Evolutionary conservation across 1,140 invertebrate species (phyloP).

Genomic region (Drosophila bipectinata): DNA sequence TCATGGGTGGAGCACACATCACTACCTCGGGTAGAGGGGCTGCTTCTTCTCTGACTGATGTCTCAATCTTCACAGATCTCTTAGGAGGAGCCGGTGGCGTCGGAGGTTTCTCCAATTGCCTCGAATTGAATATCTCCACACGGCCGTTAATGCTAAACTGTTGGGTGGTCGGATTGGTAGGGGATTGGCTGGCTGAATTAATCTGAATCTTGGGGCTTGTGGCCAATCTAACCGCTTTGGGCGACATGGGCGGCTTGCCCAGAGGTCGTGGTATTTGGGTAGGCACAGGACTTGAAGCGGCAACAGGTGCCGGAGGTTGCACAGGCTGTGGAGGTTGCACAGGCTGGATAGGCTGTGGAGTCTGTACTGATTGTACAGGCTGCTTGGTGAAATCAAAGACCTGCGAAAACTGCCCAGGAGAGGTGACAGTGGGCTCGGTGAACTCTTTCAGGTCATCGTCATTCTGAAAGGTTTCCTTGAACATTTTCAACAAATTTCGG

Average conservation of each 20-base stretch:
- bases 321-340: neutral
- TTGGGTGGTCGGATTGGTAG: slow-evolving; percentile 34
- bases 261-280: slow-evolving; percentile 74
- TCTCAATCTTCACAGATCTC: slow-evolving; percentile 38
- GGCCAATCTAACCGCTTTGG: slow-evolving; percentile 57
- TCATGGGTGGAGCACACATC: slow-evolving; percentile 72
- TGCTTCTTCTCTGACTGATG: slow-evolving; percentile 1
- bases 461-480: slow-evolving; percentile 80
- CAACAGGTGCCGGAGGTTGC: slow-evolving; percentile 4
- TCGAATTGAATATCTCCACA: slow-evolving; percentile 80
- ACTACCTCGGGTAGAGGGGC: slow-evolving; percentile 58
- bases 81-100: slow-evolving; percentile 63
- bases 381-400: slow-evolving; percentile 69
- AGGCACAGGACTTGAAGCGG: slow-evolving; percentile 20
- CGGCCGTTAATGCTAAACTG: slow-evolving; percentile 78
- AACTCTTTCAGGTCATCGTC: slow-evolving; percentile 71
- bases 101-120: slow-evolving; percentile 53
- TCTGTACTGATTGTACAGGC: neutral
- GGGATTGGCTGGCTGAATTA: slow-evolving; percentile 13
- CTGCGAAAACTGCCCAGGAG: slow-evolving; percentile 54
- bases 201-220: slow-evolving; percentile 18
- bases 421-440: slow-evolving; percentile 20
- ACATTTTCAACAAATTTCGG: slow-evolving; percentile 78
- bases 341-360: too few relatives aligned
- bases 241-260: slow-evolving; percentile 80